phyloP scores from a whole-genome alignment of 2,797 vertebrate genomes.

The Aphelocoma californica region DNA sequence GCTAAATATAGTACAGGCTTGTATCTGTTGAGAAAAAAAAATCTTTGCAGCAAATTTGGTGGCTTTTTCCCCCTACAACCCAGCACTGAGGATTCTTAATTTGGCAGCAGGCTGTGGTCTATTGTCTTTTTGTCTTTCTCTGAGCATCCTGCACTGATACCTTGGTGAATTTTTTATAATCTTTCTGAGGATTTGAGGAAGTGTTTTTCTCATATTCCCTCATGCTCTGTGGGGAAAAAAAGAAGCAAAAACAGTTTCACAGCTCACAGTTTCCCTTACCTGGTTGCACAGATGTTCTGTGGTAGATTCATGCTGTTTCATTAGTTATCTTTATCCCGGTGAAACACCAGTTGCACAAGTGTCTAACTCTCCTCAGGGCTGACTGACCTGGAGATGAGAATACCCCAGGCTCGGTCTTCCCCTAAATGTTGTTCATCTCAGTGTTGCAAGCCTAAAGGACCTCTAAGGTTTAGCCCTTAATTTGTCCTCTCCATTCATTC shows the following conservation, averaged over 20 bases:
- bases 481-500: neutral
- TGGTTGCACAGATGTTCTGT: neutral
- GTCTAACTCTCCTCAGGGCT: neutral
- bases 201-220: neutral
- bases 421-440: neutral
- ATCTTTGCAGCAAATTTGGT: neutral
- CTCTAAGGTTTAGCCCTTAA: neutral
- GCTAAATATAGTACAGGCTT: neutral
- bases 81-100: neutral
- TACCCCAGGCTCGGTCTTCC: neutral
- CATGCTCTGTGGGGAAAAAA: fast-evolving
- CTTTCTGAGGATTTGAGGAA: neutral
- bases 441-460: neutral
- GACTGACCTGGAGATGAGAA: neutral
- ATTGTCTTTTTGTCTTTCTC: neutral
- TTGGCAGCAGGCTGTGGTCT: neutral
- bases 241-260: fast-evolving
- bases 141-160: neutral
- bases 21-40: neutral
- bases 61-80: neutral
- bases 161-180: neutral
- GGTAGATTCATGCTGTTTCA: neutral
- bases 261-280: neutral
- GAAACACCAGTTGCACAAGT: neutral
- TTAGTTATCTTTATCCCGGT: neutral